Evolutionary conservation across 2,113 vertebrate genomes (phyloP).

Genomic region (Perccottus glenii): DNA sequence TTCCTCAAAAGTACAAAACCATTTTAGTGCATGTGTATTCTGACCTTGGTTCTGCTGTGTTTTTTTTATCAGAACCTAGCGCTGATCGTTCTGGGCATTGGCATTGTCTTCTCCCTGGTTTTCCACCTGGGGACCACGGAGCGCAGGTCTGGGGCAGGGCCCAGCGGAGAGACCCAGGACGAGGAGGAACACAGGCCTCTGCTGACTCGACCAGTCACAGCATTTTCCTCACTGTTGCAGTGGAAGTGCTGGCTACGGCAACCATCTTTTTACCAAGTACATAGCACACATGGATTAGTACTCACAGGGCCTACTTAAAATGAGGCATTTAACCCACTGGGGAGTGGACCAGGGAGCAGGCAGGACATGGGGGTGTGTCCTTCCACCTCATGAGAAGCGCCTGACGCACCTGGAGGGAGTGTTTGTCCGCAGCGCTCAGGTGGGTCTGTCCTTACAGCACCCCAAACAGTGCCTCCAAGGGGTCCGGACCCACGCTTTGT

Average conservation of each 20-base stretch:
- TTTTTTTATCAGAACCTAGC: constrained; percentile 82
- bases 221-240: constrained; percentile 52
- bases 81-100: constrained; percentile 85
- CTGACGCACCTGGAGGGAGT: too few relatives aligned
- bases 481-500: too few relatives aligned
- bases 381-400: too few relatives aligned
- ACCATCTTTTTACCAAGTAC: constrained; percentile 91
- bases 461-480: too few relatives aligned
- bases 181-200: constrained; percentile 72
- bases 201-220: constrained; percentile 23
- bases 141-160: background rate
- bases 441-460: too few relatives aligned
- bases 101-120: constrained; percentile 82
- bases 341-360: too few relatives aligned
- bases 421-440: too few relatives aligned
- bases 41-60: constrained; percentile 11
- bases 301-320: too few relatives aligned
- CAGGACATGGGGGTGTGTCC: background rate
- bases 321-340: too few relatives aligned
- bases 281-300: too few relatives aligned
- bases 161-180: constrained; percentile 43
- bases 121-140: constrained; percentile 93
- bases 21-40: too few relatives aligned
- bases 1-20: too few relatives aligned
- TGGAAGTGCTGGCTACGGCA: constrained; percentile 94